phyloP scores from a whole-genome alignment of 2,888 invertebrate species.

The Lithophane socia region DNA sequence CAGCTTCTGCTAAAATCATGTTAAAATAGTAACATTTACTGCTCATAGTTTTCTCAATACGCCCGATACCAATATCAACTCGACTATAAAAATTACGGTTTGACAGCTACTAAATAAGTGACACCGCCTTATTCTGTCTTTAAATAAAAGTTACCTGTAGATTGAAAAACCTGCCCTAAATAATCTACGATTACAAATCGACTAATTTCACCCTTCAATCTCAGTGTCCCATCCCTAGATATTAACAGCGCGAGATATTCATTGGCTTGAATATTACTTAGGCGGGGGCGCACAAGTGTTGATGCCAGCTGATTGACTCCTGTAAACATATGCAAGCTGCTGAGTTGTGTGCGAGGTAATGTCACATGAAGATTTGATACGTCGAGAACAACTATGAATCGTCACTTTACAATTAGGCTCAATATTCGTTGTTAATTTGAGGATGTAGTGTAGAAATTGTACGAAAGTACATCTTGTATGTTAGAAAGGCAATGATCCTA shows the following conservation, averaged over 20 bases:
- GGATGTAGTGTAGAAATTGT: neutral
- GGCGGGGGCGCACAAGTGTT: conserved; percentile 54
- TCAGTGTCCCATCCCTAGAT: conserved; percentile 37
- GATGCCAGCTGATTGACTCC: conserved; percentile 69
- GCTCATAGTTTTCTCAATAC: too few species aligned
- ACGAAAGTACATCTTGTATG: neutral
- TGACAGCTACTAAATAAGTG: too few species aligned
- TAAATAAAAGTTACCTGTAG: neutral
- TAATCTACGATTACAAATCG: conserved; percentile 7
- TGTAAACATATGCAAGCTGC: conserved; percentile 56
- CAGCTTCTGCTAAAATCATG: neutral
- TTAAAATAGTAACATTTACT: too few species aligned
- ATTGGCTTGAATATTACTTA: conserved; percentile 68
- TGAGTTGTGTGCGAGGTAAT: conserved; percentile 12
- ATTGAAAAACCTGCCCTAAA: neutral
- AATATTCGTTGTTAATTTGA: conserved; percentile 4
- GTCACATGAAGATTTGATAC: conserved; percentile 28
- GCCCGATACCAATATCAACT: too few species aligned
- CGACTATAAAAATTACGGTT: too few species aligned
- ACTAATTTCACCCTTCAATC: neutral
- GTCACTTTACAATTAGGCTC: neutral
- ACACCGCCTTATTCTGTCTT: neutral
- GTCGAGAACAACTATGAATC: neutral
- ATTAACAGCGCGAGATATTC: conserved; percentile 71
- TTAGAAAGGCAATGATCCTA: neutral